Percentiles rank a stretch among this genome's conserved stretches.
phyloP scores from a whole-genome alignment of 2,113 vertebrate species.

The Myiozetetes cayanensis region DNA sequence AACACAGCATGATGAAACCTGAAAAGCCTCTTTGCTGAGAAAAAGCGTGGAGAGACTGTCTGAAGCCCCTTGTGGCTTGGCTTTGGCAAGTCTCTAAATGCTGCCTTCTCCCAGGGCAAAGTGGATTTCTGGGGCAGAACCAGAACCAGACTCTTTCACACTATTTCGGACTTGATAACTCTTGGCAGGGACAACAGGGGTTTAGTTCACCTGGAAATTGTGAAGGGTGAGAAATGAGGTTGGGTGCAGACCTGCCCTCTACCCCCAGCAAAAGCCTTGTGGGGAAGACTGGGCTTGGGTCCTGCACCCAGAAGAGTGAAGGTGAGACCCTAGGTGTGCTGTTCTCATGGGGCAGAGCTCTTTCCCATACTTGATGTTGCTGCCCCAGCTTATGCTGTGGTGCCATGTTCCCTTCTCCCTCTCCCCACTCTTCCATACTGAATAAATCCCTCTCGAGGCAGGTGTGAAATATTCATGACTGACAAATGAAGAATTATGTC shows the following conservation, averaged over 20 bases:
- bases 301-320: neutral
- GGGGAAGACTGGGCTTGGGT: neutral
- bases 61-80: neutral
- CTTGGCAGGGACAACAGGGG: neutral
- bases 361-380: neutral
- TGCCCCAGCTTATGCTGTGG: neutral
- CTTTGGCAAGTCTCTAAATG: neutral
- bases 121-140: neutral
- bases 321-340: neutral
- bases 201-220: neutral
- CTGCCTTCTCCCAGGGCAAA: neutral
- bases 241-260: neutral
- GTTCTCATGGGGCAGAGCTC: neutral
- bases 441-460: constrained; percentile 48
- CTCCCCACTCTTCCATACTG: neutral
- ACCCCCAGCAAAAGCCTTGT: neutral
- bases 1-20: neutral
- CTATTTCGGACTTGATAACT: neutral
- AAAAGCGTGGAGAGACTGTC: neutral
- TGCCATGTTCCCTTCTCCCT: neutral
- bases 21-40: neutral
- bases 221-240: neutral
- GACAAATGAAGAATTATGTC: constrained; percentile 53
- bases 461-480: constrained; percentile 59
- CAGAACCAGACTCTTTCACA: neutral